These are phyloP conservation scores for Beaufortia kweichowensis DNA, from an alignment of 2,113 vertebrate genomes.

Conservation along the genomic window DNA sequence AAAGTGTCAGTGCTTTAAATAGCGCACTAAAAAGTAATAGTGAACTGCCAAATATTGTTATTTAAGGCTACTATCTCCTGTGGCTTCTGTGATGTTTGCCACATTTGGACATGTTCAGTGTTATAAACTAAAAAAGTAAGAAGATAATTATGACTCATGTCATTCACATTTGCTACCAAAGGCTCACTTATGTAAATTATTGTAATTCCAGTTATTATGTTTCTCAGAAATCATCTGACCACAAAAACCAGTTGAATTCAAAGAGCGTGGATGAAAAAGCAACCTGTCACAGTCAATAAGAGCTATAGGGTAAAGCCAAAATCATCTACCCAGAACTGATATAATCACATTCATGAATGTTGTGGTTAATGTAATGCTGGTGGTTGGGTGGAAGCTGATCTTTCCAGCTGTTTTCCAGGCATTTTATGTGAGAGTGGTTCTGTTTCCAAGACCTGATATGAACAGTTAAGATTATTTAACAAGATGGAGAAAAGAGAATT, in stretches of 20 bases:
- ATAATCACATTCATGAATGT: not conserved
- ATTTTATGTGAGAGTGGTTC: not conserved
- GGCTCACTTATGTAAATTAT: not conserved
- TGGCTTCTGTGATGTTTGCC: not conserved
- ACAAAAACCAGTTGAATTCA: not conserved
- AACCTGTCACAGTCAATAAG: not conserved
- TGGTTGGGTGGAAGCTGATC: not conserved
- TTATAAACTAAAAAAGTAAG: not conserved
- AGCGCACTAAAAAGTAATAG: too few relatives aligned
- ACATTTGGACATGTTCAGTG: not conserved
- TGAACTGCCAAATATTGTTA: too few relatives aligned
- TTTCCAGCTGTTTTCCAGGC: conserved; percentile 1
- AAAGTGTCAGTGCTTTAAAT: too few relatives aligned
- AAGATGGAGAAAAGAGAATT: not conserved
- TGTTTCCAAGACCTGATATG: not conserved
- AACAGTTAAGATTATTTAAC: not conserved
- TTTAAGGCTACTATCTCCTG: not conserved
- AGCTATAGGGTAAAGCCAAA: not conserved
- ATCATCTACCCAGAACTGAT: too few relatives aligned
- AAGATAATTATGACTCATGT: not conserved
- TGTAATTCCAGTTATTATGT: not conserved
- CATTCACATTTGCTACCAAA: not conserved
- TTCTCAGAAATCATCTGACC: not conserved
- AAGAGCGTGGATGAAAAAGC: not conserved
- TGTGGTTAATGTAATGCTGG: not conserved